Percentiles rank a stretch among this genome's conserved stretches.
Conservation (phyloP, 2,797 vertebrate species). For the Centroberyx gerrardi region DNA sequence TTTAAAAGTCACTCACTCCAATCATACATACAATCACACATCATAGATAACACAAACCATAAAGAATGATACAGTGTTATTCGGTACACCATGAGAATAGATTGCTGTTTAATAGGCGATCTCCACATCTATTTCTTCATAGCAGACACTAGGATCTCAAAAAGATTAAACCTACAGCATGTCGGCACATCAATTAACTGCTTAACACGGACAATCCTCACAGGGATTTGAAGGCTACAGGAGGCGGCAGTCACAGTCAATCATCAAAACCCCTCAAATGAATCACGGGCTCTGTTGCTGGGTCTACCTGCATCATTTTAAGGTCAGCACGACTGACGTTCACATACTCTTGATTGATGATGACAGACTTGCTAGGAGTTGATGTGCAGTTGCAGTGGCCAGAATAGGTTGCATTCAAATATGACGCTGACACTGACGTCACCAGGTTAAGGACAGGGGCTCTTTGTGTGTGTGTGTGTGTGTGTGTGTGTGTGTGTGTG, state of each 20-base stretch:
- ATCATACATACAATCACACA: too few relatives aligned
- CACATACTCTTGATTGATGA: neutral
- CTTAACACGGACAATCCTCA: constrained; percentile 2
- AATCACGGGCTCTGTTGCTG: constrained; percentile 5
- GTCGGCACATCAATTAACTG: neutral
- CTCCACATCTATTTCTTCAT: too few relatives aligned
- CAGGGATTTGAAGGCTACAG: constrained; percentile 12
- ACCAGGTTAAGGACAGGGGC: too few relatives aligned
- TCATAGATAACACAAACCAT: too few relatives aligned
- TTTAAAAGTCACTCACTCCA: too few relatives aligned
- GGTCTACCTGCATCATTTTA: constrained; percentile 10
- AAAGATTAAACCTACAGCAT: too few relatives aligned
- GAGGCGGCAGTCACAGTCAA: constrained; percentile 14
- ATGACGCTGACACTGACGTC: neutral
- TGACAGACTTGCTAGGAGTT: neutral
- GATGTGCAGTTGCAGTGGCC: neutral
- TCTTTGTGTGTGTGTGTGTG: too few relatives aligned
- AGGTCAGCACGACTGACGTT: neutral
- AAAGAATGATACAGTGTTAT: too few relatives aligned
- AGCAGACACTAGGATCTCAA: too few relatives aligned
- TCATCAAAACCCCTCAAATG: constrained; percentile 13
- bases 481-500: constrained; percentile 3
- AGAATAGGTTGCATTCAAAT: neutral
- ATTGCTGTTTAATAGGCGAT: too few relatives aligned
- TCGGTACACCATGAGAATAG: too few relatives aligned